phyloP scores from a whole-genome alignment of 2,797 vertebrate genomes.

The Microcaecilia unicolor region DNA sequence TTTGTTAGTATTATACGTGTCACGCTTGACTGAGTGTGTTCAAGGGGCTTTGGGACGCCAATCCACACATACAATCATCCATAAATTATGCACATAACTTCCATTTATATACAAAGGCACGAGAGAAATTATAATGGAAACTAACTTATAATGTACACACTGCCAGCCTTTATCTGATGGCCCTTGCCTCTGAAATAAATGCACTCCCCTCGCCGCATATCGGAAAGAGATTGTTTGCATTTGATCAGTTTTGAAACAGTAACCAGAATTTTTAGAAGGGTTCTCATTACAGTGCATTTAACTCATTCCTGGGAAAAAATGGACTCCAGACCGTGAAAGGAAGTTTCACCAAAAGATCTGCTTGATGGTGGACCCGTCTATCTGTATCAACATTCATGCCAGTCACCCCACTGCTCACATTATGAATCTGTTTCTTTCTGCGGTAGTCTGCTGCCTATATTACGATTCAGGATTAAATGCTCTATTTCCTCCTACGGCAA shows the following conservation, averaged over 20 bases:
- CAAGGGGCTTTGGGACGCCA: conserved; percentile 41
- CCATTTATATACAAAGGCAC: conserved; percentile 50
- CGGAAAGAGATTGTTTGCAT: not conserved
- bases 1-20: conserved; percentile 55
- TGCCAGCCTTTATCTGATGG: conserved; percentile 27
- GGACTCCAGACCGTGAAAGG: too few species aligned
- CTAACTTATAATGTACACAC: conserved; percentile 40
- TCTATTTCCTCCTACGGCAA: too few species aligned
- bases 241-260: not conserved
- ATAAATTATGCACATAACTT: conserved; percentile 61
- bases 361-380: too few species aligned
- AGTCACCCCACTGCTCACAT: too few species aligned
- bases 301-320: conserved; percentile 9
- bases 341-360: not conserved
- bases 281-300: not conserved
- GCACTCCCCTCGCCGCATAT: not conserved
- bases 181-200: conserved; percentile 3
- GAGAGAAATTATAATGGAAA: conserved; percentile 29
- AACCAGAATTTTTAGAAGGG: not conserved
- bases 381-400: too few species aligned
- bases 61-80: conserved; percentile 43
- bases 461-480: too few species aligned
- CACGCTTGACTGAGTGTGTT: conserved; percentile 36
- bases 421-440: too few species aligned
- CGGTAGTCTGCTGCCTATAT: too few species aligned